These are phyloP conservation scores for Parapsyche elsis DNA, from an alignment of 1,140 invertebrate species.

Conservation along the genomic window DNA sequence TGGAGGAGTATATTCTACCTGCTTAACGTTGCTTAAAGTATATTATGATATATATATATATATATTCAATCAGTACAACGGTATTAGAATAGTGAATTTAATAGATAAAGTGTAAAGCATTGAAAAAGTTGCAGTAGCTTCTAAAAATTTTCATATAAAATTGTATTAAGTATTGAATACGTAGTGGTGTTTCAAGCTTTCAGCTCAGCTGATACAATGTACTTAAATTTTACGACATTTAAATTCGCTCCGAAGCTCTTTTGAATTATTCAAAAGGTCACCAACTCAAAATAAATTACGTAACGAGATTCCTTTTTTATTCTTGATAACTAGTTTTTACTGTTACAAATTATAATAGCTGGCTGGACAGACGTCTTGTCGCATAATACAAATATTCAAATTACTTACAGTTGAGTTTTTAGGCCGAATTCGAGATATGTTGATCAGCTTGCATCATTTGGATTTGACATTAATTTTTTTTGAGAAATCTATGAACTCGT, in stretches of 20 bases:
- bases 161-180: no score
- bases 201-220: background rate
- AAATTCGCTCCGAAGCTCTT: background rate
- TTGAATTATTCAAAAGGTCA: conserved; percentile 28
- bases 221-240: background rate
- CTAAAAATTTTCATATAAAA: no score
- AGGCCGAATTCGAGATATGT: no score
- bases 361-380: background rate
- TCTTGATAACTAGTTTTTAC: background rate
- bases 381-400: conserved; percentile 12
- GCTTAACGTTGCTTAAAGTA: background rate
- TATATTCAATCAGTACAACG: background rate
- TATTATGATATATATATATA: background rate
- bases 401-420: background rate
- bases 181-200: background rate
- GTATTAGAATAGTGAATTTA: background rate
- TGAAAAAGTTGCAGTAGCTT: no score
- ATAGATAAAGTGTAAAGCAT: no score
- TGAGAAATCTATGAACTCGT: no score
- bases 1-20: background rate
- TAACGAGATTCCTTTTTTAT: background rate
- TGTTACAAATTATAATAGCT: conserved; percentile 8
- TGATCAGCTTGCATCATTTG: no score
- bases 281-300: conserved; percentile 13
- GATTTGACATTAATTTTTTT: no score